A percentile compares a stretch with the other conserved stretches of the same genome.
Conservation (phyloP, 2,888 invertebrate species). For the Sarcophaga rosellei region DNA sequence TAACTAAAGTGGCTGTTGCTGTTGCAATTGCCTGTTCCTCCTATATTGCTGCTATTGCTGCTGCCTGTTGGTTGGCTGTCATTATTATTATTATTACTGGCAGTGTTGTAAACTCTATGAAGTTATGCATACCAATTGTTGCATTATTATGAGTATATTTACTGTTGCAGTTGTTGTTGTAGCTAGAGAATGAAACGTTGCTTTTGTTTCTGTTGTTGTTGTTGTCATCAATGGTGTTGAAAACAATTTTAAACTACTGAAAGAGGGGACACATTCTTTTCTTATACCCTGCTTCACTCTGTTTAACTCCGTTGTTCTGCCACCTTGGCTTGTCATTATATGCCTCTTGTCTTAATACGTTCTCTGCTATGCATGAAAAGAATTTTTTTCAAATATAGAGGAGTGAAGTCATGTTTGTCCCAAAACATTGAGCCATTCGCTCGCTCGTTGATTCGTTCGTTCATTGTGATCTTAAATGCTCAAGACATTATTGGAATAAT, state of each 20-base stretch:
- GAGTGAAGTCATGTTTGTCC: constrained; percentile 48
- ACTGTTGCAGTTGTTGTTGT: not conserved
- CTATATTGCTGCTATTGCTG: constrained; percentile 2
- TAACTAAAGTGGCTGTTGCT: constrained; percentile 37
- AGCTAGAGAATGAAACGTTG: not conserved
- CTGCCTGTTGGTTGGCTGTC: constrained; percentile 20
- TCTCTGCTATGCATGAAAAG: constrained; percentile 12
- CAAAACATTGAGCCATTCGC: constrained; percentile 57
- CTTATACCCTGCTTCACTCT: not conserved
- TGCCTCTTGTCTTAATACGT: constrained; percentile 27
- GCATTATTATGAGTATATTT: constrained; percentile 19
- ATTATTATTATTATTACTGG: constrained; percentile 53
- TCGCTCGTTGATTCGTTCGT: not conserved
- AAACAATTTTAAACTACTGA: constrained; percentile 64
- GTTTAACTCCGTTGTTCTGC: not conserved
- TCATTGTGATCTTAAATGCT: constrained; percentile 52
- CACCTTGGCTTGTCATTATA: not conserved
- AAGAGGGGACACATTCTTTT: constrained; percentile 52
- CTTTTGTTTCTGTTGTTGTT: constrained; percentile 12
- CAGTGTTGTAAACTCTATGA: constrained; percentile 59
- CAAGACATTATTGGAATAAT: constrained; percentile 67
- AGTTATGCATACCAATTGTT: constrained; percentile 67
- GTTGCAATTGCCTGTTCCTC: constrained; percentile 34
- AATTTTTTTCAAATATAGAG: constrained; percentile 28
- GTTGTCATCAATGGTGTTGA: constrained; percentile 64